Conservation (phyloP, 2,113 vertebrate genomes). For the Tyto alba region DNA sequence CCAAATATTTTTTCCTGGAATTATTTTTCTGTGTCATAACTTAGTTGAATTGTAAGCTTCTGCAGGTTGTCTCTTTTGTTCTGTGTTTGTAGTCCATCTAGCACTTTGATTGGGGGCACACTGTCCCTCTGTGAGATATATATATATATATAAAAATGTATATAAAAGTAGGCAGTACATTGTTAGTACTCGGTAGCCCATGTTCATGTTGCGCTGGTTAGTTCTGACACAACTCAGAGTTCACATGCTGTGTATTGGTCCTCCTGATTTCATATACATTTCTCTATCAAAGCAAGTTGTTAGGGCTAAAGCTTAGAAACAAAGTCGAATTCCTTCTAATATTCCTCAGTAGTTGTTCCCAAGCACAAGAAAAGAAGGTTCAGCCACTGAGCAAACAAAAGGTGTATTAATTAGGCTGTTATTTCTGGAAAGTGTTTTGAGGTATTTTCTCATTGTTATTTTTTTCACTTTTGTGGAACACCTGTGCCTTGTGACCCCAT, state of each 20-base stretch:
- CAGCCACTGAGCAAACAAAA: slow-evolving; percentile 28
- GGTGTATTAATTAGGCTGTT: slow-evolving; percentile 33
- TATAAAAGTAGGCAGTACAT: neutral
- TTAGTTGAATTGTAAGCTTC: neutral
- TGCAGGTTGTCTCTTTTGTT: neutral
- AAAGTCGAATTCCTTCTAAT: neutral
- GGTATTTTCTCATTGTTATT: slow-evolving; percentile 37
- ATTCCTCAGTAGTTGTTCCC: neutral
- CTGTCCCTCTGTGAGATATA: neutral
- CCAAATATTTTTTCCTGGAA: neutral
- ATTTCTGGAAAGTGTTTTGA: slow-evolving; percentile 46
- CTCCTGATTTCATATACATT: neutral
- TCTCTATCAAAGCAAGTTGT: slow-evolving; percentile 24
- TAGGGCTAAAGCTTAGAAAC: slow-evolving; percentile 16
- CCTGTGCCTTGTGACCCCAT: neutral
- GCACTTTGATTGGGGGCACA: neutral
- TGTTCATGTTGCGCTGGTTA: neutral
- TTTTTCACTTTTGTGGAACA: neutral
- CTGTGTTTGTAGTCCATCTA: slow-evolving; percentile 10
- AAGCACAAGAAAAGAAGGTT: neutral
- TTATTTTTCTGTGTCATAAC: neutral
- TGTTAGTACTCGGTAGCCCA: neutral
- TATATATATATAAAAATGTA: neutral
- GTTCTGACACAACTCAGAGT: slow-evolving; percentile 17
- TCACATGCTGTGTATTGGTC: neutral